Evolutionary conservation across 2,113 vertebrate species (phyloP).

Genomic region (Montifringilla adamsi): DNA sequence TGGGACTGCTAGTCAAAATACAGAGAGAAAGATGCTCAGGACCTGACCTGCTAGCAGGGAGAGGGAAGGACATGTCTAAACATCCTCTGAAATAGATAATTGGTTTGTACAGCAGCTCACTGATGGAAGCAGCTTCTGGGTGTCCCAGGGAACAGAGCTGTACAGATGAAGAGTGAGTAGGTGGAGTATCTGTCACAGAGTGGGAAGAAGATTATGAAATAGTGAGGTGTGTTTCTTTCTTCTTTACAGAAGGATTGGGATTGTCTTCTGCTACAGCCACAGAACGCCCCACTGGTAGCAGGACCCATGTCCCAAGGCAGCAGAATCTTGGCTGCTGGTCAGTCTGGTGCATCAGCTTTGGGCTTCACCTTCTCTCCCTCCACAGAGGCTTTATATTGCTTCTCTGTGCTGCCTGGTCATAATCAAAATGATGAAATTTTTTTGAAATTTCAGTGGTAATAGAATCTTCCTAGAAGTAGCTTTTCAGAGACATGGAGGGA

Average conservation of each 20-base stretch:
- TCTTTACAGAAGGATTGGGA: neutral
- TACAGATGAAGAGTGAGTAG: neutral
- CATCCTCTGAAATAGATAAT: neutral
- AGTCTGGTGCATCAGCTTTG: neutral
- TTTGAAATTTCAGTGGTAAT: neutral
- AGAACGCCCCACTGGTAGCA: fast-evolving
- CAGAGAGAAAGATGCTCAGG: neutral
- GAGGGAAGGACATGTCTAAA: neutral
- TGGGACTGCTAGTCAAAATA: neutral
- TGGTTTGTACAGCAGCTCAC: neutral
- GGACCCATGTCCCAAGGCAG: neutral
- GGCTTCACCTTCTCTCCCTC: neutral
- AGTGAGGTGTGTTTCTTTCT: neutral
- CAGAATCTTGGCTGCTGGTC: neutral
- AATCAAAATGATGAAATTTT: neutral
- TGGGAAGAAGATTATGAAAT: neutral
- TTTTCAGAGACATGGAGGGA: neutral
- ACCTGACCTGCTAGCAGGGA: neutral
- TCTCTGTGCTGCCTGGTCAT: neutral
- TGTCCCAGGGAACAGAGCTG: neutral
- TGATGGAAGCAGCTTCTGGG: neutral
- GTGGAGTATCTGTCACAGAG: neutral
- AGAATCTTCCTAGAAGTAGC: neutral
- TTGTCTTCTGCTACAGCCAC: neutral
- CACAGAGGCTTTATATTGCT: neutral